Evolutionary conservation across 2,797 vertebrate genomes (phyloP).

Genomic region (Gorsachius magnificus): DNA sequence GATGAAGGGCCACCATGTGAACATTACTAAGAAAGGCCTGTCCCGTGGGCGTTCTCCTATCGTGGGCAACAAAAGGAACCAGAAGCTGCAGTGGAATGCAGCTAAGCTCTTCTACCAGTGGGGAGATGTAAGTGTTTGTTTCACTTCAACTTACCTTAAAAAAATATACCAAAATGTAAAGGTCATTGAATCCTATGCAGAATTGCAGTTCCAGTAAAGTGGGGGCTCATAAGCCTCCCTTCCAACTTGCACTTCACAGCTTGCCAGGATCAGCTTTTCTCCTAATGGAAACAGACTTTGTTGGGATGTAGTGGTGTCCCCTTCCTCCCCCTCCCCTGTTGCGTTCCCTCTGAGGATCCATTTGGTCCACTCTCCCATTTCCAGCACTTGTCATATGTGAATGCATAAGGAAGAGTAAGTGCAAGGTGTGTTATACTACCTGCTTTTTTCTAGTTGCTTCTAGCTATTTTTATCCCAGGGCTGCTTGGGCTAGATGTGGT

Average conservation of each 20-base stretch:
- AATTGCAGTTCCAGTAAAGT: background rate
- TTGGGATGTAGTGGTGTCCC: background rate
- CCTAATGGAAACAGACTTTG: background rate
- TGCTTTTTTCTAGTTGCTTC: background rate
- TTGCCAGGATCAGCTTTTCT: background rate
- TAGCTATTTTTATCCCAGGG: background rate
- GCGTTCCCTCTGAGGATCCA: background rate
- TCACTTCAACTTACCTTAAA: background rate
- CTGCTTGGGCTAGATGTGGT: background rate
- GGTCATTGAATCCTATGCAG: background rate
- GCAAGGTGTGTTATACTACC: background rate
- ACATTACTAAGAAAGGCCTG: constrained; percentile 94
- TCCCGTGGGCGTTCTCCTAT: constrained; percentile 94
- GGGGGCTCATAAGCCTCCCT: background rate
- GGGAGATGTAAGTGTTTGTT: constrained; percentile 89
- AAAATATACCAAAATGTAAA: background rate
- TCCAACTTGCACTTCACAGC: background rate
- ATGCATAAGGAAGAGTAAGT: background rate
- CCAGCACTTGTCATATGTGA: background rate
- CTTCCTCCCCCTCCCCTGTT: background rate
- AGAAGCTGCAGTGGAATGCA: constrained; percentile 98
- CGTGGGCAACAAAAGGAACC: constrained; percentile 96
- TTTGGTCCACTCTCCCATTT: background rate
- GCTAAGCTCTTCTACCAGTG: constrained; percentile 98
- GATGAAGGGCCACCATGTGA: constrained; percentile 99